Evolutionary conservation across 2,797 vertebrate species (phyloP).

Genomic region (Microctenopoma lineatum): DNA sequence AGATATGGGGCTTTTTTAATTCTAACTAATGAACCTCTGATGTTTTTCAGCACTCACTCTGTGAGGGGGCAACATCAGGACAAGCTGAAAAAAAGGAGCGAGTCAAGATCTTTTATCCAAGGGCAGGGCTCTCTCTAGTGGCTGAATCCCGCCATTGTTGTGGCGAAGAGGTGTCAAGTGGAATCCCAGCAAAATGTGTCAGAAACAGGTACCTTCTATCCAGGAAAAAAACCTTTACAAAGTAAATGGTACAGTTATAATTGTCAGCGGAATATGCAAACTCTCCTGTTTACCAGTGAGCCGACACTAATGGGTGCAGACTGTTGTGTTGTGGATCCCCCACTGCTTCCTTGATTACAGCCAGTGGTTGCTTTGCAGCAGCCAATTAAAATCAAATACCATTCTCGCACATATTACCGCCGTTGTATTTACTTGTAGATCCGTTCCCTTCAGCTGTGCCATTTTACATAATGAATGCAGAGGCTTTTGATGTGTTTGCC

Average conservation of each 20-base stretch:
- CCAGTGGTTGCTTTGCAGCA: conserved; percentile 70
- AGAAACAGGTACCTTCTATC: conserved; percentile 13
- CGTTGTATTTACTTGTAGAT: conserved; percentile 73
- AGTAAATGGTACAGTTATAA: conserved; percentile 51
- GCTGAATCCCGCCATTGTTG: conserved; percentile 52
- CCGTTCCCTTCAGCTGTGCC: conserved; percentile 65
- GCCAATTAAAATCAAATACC: conserved; percentile 76
- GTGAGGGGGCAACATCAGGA: background rate
- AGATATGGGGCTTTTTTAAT: background rate
- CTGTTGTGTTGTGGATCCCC: conserved; percentile 66
- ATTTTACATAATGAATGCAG: conserved; percentile 75
- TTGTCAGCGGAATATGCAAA: conserved; percentile 38
- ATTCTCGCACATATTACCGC: conserved; percentile 65
- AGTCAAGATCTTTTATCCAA: conserved; percentile 29
- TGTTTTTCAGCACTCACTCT: conserved; percentile 1
- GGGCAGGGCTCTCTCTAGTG: conserved; percentile 75
- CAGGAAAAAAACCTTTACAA: conserved; percentile 17
- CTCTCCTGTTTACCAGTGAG: conserved; percentile 54
- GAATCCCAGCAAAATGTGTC: background rate
- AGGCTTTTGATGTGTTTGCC: conserved; percentile 66
- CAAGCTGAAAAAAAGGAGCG: background rate
- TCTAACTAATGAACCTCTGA: background rate
- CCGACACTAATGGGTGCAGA: conserved; percentile 52
- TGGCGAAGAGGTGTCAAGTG: background rate
- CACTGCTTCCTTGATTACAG: conserved; percentile 70